A percentile compares a stretch with the other conserved stretches of the same genome.
Conservation (phyloP, 2,888 invertebrate species). For the Halictus quadricinctus region DNA sequence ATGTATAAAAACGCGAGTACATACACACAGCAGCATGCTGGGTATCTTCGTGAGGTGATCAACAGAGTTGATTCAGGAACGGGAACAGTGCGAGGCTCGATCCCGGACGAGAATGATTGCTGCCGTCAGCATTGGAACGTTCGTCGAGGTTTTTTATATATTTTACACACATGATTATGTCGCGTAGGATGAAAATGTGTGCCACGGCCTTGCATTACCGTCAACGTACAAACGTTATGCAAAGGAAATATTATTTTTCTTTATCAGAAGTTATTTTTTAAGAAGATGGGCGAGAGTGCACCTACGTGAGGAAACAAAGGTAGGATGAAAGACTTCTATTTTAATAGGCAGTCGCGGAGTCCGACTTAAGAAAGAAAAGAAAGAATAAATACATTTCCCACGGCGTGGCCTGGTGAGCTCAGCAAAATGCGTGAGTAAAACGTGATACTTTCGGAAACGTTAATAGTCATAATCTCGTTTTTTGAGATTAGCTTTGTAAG, state of each 20-base stretch:
- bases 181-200: constrained; percentile 67
- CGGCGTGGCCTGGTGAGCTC: constrained; percentile 58
- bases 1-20: constrained; percentile 46
- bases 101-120: constrained; percentile 14
- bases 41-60: constrained; percentile 21
- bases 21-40: constrained; percentile 21
- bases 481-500: constrained; percentile 73
- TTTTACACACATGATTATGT: constrained; percentile 71
- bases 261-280: constrained; percentile 73
- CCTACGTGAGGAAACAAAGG: constrained; percentile 57
- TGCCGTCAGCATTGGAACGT: constrained; percentile 20
- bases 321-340: constrained; percentile 70
- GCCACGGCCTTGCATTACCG: constrained; percentile 76
- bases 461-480: constrained; percentile 68
- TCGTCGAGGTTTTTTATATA: constrained; percentile 64
- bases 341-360: constrained; percentile 71
- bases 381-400: constrained; percentile 51
- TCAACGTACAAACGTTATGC: constrained; percentile 74
- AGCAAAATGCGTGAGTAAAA: constrained; percentile 56
- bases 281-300: constrained; percentile 50
- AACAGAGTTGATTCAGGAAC: constrained; percentile 20
- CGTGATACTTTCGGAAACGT: constrained; percentile 66
- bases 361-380: constrained; percentile 56
- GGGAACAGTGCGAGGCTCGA: constrained; percentile 23
- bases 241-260: constrained; percentile 72